Evolutionary conservation across 1,140 invertebrate species (phyloP).

Genomic region (Caenorhabditis tropicalis): DNA sequence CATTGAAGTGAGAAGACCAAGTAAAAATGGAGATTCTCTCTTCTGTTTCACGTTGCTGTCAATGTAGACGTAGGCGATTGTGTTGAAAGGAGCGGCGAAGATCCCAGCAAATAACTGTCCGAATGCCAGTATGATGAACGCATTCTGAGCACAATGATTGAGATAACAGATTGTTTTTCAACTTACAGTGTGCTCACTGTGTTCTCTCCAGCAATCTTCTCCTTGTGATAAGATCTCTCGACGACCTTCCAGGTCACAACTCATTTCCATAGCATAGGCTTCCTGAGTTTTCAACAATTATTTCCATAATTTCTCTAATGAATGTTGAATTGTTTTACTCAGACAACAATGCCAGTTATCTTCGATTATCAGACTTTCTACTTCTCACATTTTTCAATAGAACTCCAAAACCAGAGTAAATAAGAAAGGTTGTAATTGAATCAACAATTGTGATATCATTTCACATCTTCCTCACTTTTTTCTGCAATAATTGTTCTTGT

Average conservation of each 20-base stretch:
- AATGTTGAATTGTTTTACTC: too few relatives aligned
- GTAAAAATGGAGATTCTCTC: slow-evolving; percentile 45
- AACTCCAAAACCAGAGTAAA: too few relatives aligned
- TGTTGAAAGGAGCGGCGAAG: slow-evolving; percentile 52
- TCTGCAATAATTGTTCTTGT: slow-evolving; percentile 28
- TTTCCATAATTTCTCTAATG: too few relatives aligned
- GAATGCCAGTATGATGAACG: slow-evolving; percentile 41
- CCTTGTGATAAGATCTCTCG: slow-evolving; percentile 10
- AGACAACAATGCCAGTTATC: too few relatives aligned
- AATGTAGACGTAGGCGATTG: slow-evolving; percentile 53
- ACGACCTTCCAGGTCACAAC: background rate
- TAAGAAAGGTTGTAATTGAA: too few relatives aligned
- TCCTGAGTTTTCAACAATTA: background rate
- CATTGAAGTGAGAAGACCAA: slow-evolving; percentile 48
- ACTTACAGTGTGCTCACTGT: slow-evolving; percentile 32
- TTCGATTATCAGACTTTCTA: too few relatives aligned
- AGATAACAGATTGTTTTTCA: too few relatives aligned
- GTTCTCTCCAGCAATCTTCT: slow-evolving; percentile 46
- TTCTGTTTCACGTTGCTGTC: slow-evolving; percentile 51
- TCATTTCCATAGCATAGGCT: slow-evolving; percentile 37
- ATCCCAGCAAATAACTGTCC: slow-evolving; percentile 49
- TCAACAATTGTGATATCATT: background rate
- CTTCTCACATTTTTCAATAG: too few relatives aligned
- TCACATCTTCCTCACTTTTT: slow-evolving; percentile 3
- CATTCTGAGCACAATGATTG: slow-evolving; percentile 25